Conservation (phyloP, 2,113 vertebrate genomes). For the Cottus gobio region DNA sequence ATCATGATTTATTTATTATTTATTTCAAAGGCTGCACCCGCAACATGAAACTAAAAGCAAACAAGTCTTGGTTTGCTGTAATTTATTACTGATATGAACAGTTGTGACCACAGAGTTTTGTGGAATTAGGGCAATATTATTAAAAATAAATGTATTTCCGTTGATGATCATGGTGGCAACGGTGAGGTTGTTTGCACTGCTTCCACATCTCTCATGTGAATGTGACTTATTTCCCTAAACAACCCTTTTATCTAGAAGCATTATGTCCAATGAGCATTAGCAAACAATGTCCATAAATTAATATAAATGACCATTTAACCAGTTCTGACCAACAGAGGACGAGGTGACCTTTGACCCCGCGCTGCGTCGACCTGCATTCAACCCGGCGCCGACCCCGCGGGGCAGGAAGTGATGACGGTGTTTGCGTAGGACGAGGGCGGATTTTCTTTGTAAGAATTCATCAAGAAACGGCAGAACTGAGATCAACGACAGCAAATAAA, state of each 20-base stretch:
- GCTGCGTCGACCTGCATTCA: constrained; percentile 32
- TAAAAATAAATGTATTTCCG: background rate
- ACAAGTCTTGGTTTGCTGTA: background rate
- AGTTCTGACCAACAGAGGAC: constrained; percentile 16
- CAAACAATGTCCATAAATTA: constrained; percentile 40
- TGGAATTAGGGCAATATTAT: background rate
- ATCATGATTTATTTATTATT: background rate
- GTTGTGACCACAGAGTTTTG: too few species aligned
- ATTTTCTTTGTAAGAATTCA: background rate
- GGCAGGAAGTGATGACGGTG: constrained; percentile 38
- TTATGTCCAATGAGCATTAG: background rate
- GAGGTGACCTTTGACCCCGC: constrained; percentile 36
- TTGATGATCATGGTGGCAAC: too few species aligned
- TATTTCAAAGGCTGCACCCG: background rate
- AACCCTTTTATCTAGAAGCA: constrained; percentile 13
- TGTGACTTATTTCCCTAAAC: constrained; percentile 17
- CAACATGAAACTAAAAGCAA: background rate
- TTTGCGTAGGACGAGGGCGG: background rate
- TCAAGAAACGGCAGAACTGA: background rate
- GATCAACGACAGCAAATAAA: background rate
- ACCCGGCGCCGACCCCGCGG: constrained; percentile 26
- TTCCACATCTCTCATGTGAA: background rate
- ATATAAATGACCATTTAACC: constrained; percentile 36
- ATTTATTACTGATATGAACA: background rate
- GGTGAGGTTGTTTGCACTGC: background rate